These are phyloP conservation scores for Eilema caniola DNA, from an alignment of 2,888 invertebrate genomes.

Conservation along the genomic window DNA sequence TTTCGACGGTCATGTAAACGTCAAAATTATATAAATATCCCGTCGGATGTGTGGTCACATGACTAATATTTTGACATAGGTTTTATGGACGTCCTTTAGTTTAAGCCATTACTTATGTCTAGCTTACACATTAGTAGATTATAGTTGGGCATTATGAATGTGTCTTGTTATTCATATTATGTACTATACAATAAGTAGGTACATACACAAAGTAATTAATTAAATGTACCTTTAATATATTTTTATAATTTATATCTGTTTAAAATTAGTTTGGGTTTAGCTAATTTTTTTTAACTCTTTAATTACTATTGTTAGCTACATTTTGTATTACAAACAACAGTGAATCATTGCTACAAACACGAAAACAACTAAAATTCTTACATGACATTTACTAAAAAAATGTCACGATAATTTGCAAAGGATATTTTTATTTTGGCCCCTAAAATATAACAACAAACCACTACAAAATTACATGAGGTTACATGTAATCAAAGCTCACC, in stretches of 20 bases:
- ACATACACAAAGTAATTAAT: not conserved
- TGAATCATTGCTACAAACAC: not conserved
- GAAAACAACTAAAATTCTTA: not conserved
- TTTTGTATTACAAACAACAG: not conserved
- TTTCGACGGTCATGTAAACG: conserved; percentile 73
- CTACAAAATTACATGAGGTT: not conserved
- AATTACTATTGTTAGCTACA: not conserved
- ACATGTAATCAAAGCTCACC: not conserved
- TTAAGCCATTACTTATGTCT: conserved; percentile 36
- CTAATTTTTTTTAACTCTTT: not conserved
- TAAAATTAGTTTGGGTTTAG: not conserved
- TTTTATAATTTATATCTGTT: not conserved
- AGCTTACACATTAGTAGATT: conserved; percentile 30
- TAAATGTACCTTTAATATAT: too few relatives aligned
- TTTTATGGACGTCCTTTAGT: conserved; percentile 47
- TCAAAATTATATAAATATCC: conserved; percentile 74
- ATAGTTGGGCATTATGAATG: not conserved
- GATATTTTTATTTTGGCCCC: not conserved
- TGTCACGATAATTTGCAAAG: not conserved
- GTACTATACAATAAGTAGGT: not conserved
- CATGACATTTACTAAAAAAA: not conserved
- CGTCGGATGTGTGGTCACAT: conserved; percentile 58
- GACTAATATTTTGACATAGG: conserved; percentile 62
- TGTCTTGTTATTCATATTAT: not conserved
- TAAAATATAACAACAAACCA: not conserved